phyloP scores from a whole-genome alignment of 2,888 invertebrate species.

The Orchesella flavescens region DNA sequence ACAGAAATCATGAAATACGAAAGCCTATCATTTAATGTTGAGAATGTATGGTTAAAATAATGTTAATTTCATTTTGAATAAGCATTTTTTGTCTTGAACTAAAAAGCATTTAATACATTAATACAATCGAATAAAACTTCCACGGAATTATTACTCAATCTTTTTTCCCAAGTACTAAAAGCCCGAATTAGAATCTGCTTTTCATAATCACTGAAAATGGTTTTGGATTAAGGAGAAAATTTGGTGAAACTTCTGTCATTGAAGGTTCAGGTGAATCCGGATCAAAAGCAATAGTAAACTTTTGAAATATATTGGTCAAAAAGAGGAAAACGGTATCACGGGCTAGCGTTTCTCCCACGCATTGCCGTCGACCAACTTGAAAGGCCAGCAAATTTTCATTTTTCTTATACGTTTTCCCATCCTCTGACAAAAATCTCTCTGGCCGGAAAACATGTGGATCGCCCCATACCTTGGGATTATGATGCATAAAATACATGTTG shows the following conservation, averaged over 20 bases:
- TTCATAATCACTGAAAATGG: no score
- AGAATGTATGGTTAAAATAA: no score
- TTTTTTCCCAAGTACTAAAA: no score
- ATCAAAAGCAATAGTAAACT: slow-evolving; percentile 25
- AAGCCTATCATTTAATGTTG: no score
- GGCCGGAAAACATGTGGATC: slow-evolving; percentile 39
- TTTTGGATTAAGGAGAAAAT: no score
- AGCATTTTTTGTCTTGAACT: no score
- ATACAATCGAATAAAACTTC: no score
- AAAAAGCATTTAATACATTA: no score
- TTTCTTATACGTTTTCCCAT: slow-evolving; percentile 30
- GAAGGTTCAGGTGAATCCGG: slow-evolving; percentile 1
- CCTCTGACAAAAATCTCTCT: slow-evolving; percentile 30
- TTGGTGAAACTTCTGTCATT: slow-evolving; percentile 6
- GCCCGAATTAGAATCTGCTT: no score
- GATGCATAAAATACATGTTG: slow-evolving; percentile 41
- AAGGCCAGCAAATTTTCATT: slow-evolving; percentile 38
- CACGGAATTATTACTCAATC: no score
- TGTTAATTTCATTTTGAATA: no score
- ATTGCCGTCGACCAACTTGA: slow-evolving; percentile 25
- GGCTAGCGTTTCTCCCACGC: slow-evolving; percentile 37
- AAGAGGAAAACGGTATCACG: slow-evolving; percentile 25
- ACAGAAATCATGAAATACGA: no score
- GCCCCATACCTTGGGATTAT: slow-evolving; percentile 49
- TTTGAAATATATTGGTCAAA: slow-evolving; percentile 37